Evolutionary conservation across 1,140 invertebrate species (phyloP).

Genomic region (Anastrepha obliqua): DNA sequence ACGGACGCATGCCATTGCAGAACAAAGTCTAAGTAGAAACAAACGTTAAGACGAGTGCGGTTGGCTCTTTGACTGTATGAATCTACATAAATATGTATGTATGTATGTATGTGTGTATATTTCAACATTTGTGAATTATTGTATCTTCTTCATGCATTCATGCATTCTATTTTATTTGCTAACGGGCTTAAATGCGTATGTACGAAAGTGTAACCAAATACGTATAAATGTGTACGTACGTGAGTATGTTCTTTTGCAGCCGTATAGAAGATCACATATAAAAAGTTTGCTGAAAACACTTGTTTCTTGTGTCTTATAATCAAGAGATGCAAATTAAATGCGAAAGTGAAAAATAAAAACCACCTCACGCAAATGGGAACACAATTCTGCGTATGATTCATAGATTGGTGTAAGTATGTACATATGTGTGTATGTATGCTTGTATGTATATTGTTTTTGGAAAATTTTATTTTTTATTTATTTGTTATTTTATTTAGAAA

Average conservation of each 20-base stretch:
- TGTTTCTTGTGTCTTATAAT: background rate
- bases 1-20: background rate
- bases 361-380: background rate
- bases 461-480: too few relatives aligned
- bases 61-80: too few relatives aligned
- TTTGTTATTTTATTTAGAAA: background rate
- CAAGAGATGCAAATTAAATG: slow-evolving; percentile 8
- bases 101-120: background rate
- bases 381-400: slow-evolving; percentile 4
- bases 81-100: background rate
- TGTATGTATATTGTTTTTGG: background rate
- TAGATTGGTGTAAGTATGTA: background rate
- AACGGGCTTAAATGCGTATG: background rate
- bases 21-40: too few relatives aligned
- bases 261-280: background rate
- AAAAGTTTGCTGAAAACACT: slow-evolving; percentile 9
- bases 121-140: background rate
- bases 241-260: background rate
- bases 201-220: background rate
- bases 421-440: background rate
- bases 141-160: background rate
- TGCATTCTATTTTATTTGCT: slow-evolving; percentile 27
- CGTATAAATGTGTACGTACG: too few relatives aligned
- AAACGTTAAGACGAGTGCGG: too few relatives aligned
- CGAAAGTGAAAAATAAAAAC: background rate